Evolutionary conservation across 1,140 invertebrate species (phyloP).

Genomic region (Anastrepha ludens): DNA sequence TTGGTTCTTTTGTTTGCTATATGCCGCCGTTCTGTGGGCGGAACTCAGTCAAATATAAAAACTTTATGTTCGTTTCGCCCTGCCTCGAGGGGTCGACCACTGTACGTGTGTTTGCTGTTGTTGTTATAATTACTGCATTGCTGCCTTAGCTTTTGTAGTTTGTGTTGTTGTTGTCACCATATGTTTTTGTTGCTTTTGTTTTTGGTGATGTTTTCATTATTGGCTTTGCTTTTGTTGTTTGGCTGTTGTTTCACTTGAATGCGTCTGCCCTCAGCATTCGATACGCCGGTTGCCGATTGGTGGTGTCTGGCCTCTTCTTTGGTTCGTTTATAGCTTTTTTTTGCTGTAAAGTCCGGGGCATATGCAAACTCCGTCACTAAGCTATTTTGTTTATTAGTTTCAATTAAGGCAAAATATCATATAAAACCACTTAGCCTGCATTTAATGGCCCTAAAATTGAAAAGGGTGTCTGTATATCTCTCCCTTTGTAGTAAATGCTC

Average conservation of each 20-base stretch:
- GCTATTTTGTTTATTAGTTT: not conserved
- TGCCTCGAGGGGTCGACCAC: slow-evolving; percentile 36
- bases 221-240: slow-evolving; percentile 37
- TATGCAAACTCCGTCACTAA: too few species aligned
- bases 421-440: not conserved
- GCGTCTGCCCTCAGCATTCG: slow-evolving; percentile 50
- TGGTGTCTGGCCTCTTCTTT: slow-evolving; percentile 17
- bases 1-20: slow-evolving; percentile 18
- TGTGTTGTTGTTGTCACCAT: not conserved
- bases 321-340: not conserved
- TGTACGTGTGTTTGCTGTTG: not conserved
- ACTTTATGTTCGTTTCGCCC: slow-evolving; percentile 27
- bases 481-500: too few species aligned
- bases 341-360: not conserved
- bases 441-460: not conserved
- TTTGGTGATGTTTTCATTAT: slow-evolving; percentile 39
- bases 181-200: not conserved
- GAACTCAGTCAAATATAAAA: slow-evolving; percentile 46
- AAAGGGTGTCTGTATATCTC: not conserved
- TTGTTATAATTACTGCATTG: slow-evolving; percentile 30
- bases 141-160: not conserved
- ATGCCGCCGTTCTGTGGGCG: slow-evolving; percentile 27
- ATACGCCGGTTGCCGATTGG: slow-evolving; percentile 37
- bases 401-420: not conserved
- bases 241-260: slow-evolving; percentile 42